phyloP scores from a whole-genome alignment of 92 coral and sea anemone species.

The Heliopora coerulea region DNA sequence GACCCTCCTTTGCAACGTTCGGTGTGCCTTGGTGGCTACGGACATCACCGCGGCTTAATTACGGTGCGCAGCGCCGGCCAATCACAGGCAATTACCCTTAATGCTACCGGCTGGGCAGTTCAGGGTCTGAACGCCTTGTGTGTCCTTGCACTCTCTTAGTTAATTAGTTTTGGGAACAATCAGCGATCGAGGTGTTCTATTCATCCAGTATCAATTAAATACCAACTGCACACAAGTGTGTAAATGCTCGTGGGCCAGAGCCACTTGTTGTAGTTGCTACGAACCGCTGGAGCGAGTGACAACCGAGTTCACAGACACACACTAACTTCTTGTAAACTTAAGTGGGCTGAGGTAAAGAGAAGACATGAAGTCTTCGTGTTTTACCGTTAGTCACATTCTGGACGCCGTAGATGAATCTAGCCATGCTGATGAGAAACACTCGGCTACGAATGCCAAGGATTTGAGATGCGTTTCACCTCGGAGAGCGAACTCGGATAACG shows the following conservation, averaged over 20 bases:
- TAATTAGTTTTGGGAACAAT: conserved; percentile 38
- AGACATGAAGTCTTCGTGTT: conserved; percentile 34
- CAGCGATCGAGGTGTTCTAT: conserved; percentile 10
- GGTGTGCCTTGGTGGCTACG: not conserved
- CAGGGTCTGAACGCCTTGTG: not conserved
- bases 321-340: too few species aligned
- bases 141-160: conserved; percentile 14
- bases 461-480: not conserved
- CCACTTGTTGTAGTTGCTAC: not conserved
- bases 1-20: not conserved
- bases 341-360: too few species aligned
- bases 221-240: conserved; percentile 21
- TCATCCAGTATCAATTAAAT: conserved; percentile 34
- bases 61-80: conserved; percentile 34
- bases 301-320: too few species aligned
- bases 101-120: conserved; percentile 15
- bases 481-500: conserved; percentile 48
- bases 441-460: not conserved
- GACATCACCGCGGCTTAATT: conserved; percentile 33
- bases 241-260: not conserved
- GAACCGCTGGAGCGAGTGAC: conserved; percentile 25
- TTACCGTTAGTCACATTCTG: conserved; percentile 35
- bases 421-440: not conserved
- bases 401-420: not conserved
- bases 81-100: conserved; percentile 35